Conservation (phyloP, 2,888 invertebrate genomes). For the Oligia strigilis region DNA sequence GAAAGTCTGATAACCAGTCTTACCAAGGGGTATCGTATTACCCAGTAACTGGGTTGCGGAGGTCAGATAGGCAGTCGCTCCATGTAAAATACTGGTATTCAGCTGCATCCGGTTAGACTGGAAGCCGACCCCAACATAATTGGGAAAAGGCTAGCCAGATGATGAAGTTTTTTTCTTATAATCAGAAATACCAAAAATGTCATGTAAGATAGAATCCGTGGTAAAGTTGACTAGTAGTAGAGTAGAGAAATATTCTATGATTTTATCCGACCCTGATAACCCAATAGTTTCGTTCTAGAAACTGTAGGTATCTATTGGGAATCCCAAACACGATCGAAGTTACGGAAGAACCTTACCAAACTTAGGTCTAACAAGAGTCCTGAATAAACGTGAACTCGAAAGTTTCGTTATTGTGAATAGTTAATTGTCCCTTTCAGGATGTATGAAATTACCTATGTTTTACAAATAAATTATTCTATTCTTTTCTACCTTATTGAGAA, state of each 20-base stretch:
- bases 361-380: slow-evolving; percentile 6
- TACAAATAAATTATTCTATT: too few relatives aligned
- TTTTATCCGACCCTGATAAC: background rate
- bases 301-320: slow-evolving; percentile 1
- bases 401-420: slow-evolving; percentile 49
- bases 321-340: slow-evolving; percentile 25
- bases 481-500: background rate
- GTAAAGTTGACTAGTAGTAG: background rate
- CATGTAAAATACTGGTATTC: too few relatives aligned
- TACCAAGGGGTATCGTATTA: too few relatives aligned
- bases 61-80: too few relatives aligned
- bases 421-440: slow-evolving; percentile 45
- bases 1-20: too few relatives aligned
- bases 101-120: too few relatives aligned
- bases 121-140: too few relatives aligned
- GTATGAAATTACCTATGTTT: too few relatives aligned
- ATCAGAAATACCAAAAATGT: background rate
- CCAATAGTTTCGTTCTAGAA: background rate
- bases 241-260: background rate
- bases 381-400: slow-evolving; percentile 26
- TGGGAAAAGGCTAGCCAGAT: too few relatives aligned
- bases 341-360: slow-evolving; percentile 10
- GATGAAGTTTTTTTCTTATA: background rate
- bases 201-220: background rate
- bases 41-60: too few relatives aligned